These are phyloP conservation scores for Limulus polyphemus DNA, from an alignment of 2,888 invertebrate species.

Conservation along the genomic window DNA sequence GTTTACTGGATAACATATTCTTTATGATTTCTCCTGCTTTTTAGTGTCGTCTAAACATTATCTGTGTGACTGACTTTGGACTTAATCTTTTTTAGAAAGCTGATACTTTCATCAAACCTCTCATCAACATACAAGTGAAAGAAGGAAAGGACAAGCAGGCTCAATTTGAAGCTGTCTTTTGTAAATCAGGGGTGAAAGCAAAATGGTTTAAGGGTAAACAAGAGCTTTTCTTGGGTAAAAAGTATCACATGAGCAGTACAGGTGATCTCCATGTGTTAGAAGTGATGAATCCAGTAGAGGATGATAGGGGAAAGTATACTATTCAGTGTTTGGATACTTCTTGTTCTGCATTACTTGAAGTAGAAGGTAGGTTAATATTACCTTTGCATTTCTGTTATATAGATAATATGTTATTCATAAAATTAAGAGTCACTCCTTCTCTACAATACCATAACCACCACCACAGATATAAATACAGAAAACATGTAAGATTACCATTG, in stretches of 20 bases:
- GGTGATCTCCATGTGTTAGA: slow-evolving; percentile 80
- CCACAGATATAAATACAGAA: too few relatives aligned
- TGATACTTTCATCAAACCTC: slow-evolving; percentile 83
- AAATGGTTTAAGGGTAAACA: slow-evolving; percentile 60
- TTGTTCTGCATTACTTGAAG: slow-evolving; percentile 80
- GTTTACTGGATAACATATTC: too few relatives aligned
- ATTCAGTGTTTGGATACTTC: slow-evolving; percentile 83
- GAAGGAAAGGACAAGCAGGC: slow-evolving; percentile 95
- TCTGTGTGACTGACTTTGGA: not conserved
- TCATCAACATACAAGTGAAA: slow-evolving; percentile 84
- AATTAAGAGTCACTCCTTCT: not conserved
- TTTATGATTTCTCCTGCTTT: too few relatives aligned
- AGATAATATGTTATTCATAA: not conserved
- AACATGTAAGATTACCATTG: too few relatives aligned
- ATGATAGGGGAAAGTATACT: slow-evolving; percentile 93
- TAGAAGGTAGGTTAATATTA: slow-evolving; percentile 45
- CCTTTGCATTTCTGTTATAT: too few relatives aligned
- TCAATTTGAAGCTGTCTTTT: slow-evolving; percentile 84
- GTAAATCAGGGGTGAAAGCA: slow-evolving; percentile 52
- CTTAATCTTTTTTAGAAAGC: slow-evolving; percentile 55
- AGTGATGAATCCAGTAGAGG: slow-evolving; percentile 79
- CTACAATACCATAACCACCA: not conserved
- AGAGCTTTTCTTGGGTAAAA: slow-evolving; percentile 91
- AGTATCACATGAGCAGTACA: slow-evolving; percentile 89
- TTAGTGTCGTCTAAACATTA: too few relatives aligned